A percentile compares a stretch with the other conserved stretches of the same genome.
phyloP scores from a whole-genome alignment of 2,797 vertebrate species.

The Dermochelys coriacea region DNA sequence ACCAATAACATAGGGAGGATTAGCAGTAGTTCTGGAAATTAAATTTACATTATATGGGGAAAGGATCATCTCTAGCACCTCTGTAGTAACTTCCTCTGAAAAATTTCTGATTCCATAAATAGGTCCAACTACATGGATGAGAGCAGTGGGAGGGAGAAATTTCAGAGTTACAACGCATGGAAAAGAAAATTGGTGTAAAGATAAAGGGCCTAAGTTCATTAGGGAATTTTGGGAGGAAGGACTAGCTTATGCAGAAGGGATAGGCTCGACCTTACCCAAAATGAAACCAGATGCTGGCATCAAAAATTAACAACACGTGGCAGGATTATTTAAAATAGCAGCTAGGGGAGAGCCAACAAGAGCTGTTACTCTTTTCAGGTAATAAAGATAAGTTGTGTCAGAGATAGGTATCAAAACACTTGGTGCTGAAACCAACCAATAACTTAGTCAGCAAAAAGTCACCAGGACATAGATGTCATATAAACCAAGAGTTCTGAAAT shows the following conservation, averaged over 20 bases:
- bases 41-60: background rate
- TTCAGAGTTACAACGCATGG: background rate
- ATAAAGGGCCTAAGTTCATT: background rate
- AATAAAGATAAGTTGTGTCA: background rate
- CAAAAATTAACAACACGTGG: background rate
- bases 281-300: background rate
- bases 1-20: background rate
- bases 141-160: rapidly evolving
- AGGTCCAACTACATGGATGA: background rate
- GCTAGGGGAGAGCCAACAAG: background rate
- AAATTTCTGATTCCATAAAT: background rate
- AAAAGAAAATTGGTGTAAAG: background rate
- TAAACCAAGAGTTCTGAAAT: background rate
- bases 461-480: background rate
- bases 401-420: background rate
- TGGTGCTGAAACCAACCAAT: background rate
- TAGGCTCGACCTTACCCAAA: background rate
- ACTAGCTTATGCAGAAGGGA: background rate
- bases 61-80: background rate
- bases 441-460: background rate
- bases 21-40: background rate
- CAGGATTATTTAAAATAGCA: background rate
- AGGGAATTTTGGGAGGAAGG: background rate
- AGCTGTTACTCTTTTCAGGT: background rate
- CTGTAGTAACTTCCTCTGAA: background rate